Percentiles rank a stretch among this genome's conserved stretches.
Evolutionary conservation across 2,113 vertebrate genomes (phyloP).

Genomic region (Peromyscus maniculatus): DNA sequence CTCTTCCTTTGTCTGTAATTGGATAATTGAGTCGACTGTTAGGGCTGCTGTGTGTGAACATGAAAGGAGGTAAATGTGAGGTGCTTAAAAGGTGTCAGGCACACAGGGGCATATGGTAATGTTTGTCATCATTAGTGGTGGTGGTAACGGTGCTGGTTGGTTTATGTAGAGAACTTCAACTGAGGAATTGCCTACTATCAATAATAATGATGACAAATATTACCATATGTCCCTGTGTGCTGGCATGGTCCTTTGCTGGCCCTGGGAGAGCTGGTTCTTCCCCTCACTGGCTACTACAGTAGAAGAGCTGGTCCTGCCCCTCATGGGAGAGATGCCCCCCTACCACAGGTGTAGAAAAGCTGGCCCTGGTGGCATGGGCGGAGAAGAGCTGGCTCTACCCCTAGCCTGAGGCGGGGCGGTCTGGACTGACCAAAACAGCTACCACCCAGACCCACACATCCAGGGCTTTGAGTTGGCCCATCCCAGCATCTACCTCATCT

Average conservation of each 20-base stretch:
- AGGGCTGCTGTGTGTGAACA: not conserved
- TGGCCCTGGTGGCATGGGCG: not conserved
- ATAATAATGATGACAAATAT: not conserved
- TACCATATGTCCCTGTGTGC: accelerated
- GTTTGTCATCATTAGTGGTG: not conserved
- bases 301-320: not conserved
- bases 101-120: accelerated
- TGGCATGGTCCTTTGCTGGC: not conserved
- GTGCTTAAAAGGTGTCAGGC: not conserved
- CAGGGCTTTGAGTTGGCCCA: not conserved
- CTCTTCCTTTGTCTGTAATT: not conserved
- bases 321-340: not conserved
- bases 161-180: not conserved
- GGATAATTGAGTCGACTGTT: accelerated
- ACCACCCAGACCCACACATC: not conserved
- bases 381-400: not conserved
- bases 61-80: not conserved
- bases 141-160: too few relatives aligned
- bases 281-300: not conserved
- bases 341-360: not conserved
- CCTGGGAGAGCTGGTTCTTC: not conserved
- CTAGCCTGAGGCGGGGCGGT: not conserved
- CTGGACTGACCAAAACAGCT: not conserved
- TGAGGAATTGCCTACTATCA: not conserved
- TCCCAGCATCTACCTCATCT: not conserved